These are phyloP conservation scores for Micronycteris hirsuta DNA, from an alignment of 2,113 vertebrate genomes.

Conservation along the genomic window DNA sequence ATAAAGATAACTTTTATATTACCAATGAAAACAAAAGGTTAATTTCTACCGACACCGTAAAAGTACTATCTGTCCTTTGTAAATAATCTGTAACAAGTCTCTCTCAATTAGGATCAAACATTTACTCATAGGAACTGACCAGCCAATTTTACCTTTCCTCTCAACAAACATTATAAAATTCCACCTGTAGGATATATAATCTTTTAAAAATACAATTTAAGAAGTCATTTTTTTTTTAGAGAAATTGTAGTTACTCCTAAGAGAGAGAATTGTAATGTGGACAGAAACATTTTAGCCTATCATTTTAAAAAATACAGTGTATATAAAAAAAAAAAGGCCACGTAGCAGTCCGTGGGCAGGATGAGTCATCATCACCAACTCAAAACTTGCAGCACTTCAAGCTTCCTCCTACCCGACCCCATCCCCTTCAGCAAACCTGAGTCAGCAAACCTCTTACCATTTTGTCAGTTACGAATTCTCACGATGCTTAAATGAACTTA, in stretches of 20 bases:
- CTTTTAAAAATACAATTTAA: conserved; percentile 39
- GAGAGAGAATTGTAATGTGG: conserved; percentile 32
- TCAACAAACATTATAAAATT: conserved; percentile 34
- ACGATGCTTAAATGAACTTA: conserved; percentile 55
- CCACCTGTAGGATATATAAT: conserved; percentile 17
- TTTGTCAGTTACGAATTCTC: conserved; percentile 69
- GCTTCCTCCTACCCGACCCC: conserved; percentile 77
- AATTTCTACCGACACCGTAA: not conserved
- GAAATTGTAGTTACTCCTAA: not conserved
- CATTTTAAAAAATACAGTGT: conserved; percentile 73
- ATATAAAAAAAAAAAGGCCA: conserved; percentile 74
- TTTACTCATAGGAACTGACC: conserved; percentile 29
- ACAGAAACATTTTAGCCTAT: conserved; percentile 59
- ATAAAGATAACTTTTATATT: conserved; percentile 17
- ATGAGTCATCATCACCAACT: conserved; percentile 85
- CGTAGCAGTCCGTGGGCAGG: conserved; percentile 82
- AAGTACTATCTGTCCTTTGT: not conserved
- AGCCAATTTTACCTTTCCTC: conserved; percentile 22
- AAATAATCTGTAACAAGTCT: conserved; percentile 34
- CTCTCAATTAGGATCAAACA: conserved; percentile 5
- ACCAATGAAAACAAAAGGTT: conserved; percentile 10
- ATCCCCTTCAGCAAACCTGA: conserved; percentile 68
- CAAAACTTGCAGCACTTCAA: conserved; percentile 72
- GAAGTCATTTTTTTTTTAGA: conserved; percentile 28
- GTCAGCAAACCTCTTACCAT: conserved; percentile 68